Percentiles rank a stretch among this genome's conserved stretches.
Conservation (phyloP, 2,888 invertebrate genomes). For the Drosophila sordidula region DNA sequence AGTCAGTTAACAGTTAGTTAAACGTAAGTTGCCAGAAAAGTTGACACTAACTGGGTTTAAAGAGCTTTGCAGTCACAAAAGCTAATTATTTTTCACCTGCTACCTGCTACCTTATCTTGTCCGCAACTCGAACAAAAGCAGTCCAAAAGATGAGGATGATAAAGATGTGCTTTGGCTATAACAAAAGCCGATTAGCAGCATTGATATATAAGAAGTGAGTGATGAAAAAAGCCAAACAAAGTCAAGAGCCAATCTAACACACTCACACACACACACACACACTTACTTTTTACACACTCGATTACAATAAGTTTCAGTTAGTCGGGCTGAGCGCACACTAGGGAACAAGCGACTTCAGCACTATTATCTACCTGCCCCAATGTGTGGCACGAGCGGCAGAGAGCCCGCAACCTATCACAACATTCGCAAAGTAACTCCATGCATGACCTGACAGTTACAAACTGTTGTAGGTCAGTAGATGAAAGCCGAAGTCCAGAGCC, state of each 20-base stretch:
- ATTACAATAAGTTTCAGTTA: constrained; percentile 39
- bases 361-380: constrained; percentile 55
- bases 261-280: background rate
- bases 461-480: constrained; percentile 71
- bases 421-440: constrained; percentile 62
- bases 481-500: constrained; percentile 29
- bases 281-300: constrained; percentile 19
- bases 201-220: constrained; percentile 25
- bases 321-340: constrained; percentile 5
- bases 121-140: constrained; percentile 3
- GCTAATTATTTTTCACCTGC: constrained; percentile 20
- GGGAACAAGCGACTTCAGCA: constrained; percentile 15
- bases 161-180: constrained; percentile 3
- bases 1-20: constrained; percentile 1
- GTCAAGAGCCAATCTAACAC: constrained; percentile 15
- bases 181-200: constrained; percentile 44
- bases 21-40: background rate
- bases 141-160: constrained; percentile 1
- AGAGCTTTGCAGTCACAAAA: constrained; percentile 9
- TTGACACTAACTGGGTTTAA: constrained; percentile 7
- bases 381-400: constrained; percentile 35
- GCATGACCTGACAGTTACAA: constrained; percentile 63
- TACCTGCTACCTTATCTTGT: background rate
- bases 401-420: constrained; percentile 72
- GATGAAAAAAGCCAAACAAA: constrained; percentile 26